Conservation (phyloP, 2,113 vertebrate genomes). For the Xenus cinereus region DNA sequence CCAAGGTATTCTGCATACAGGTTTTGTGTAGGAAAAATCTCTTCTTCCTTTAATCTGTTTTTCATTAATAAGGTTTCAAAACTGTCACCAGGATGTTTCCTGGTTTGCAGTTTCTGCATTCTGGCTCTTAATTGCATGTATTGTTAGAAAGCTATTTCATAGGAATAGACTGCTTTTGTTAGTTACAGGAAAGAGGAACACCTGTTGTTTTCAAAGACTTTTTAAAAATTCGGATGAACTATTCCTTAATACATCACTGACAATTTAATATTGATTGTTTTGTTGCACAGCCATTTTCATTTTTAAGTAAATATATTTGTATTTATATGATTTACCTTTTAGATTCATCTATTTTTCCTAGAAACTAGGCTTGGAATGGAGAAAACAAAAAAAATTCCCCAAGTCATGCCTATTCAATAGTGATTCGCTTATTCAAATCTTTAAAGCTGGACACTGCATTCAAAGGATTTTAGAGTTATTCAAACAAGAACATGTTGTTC, state of each 20-base stretch:
- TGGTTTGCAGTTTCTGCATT: not conserved
- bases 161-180: not conserved
- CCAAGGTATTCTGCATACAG: not conserved
- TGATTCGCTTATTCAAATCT: not conserved
- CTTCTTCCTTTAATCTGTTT: not conserved
- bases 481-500: not conserved
- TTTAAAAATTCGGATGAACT: not conserved
- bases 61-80: not conserved
- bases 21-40: not conserved
- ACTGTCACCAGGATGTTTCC: not conserved
- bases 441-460: not conserved
- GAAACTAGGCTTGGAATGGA: not conserved
- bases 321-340: not conserved
- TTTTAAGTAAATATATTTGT: not conserved
- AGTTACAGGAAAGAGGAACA: not conserved
- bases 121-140: not conserved
- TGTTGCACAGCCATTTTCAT: not conserved
- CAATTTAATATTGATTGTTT: not conserved
- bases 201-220: not conserved
- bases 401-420: not conserved
- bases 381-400: not conserved
- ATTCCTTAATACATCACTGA: not conserved
- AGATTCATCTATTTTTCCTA: not conserved
- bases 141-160: not conserved
- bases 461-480: not conserved